Base-by-base conservation (phyloP, 2,888 invertebrate species). In the Choristoneura rosaceana region DNA sequence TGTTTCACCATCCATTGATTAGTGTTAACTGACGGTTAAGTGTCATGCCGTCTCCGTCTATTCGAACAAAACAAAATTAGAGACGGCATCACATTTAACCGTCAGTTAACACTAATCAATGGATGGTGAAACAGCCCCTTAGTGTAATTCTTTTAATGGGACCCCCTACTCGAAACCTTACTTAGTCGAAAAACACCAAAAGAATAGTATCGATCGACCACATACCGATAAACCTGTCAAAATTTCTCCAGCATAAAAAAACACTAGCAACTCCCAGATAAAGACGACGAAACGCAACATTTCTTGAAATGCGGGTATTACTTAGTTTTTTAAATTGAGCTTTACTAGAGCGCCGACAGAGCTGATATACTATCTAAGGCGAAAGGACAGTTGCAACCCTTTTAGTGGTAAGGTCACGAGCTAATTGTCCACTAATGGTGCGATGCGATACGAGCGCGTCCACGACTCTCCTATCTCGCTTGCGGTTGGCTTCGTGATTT, bases 391-490 rank as follows among this genome's bases (percentile, higher is more conserved):
- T 55, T 55, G 50, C 15, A 25, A 4, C 25, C 12, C 10, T 12
- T 55, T 25, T 25, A 55, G 17, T 55, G 25, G 10, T 25, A 17
- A 17, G 58, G 25, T 41, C 63, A 43, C 80, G 87, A 87, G 86
- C 87, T 90, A 90, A 91, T 90, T 89, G 89, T 87, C 82, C 82
- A 79, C 87, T 90, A 89, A 90, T 90, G 88, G 87, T 73, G 70
- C 73, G 77, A 76, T 87, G 88, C 82, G 69, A 38, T 87, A 88
- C 82, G 67, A 38, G 25, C 63, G 34, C 14, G 50, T 25, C 25
- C 62, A 62, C 62, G 45, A 61, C 61, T 65, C 43, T 43, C 61
- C 58, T 58, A 58, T 71, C 71, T 67, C 17, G 50, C 41, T 62
- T 58, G 71, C 58, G 67, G 71, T 62, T 47, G 12, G 34, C 12